Percentiles rank a stretch among this genome's conserved stretches.
These are phyloP conservation scores for Indri indri DNA, from an alignment of 2,113 vertebrate genomes.

Conservation along the genomic window DNA sequence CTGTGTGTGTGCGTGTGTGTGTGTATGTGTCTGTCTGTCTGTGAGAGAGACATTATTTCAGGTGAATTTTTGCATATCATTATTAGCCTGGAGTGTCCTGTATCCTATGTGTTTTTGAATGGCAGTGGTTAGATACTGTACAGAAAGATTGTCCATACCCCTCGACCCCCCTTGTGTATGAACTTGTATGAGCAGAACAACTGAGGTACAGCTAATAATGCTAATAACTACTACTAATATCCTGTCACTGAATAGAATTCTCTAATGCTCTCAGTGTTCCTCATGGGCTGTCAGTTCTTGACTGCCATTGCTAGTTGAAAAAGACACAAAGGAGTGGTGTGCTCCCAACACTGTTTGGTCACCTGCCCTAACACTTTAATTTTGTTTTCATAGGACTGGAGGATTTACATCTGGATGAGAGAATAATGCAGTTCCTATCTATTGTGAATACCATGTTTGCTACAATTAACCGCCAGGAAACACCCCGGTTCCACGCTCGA, in stretches of 20 bases:
- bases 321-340: not conserved
- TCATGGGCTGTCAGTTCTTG: not conserved
- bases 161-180: not conserved
- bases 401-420: slow-evolving; percentile 97
- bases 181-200: not conserved
- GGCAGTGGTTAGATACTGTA: not conserved
- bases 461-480: slow-evolving; percentile 97
- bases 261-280: not conserved
- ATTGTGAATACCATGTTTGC: slow-evolving; percentile 99
- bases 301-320: not conserved
- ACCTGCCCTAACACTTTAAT: not conserved
- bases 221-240: not conserved
- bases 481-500: slow-evolving; percentile 93
- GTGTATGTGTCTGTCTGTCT: not conserved
- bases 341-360: not conserved
- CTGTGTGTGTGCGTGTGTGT: not conserved
- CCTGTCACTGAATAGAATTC: not conserved
- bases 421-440: slow-evolving; percentile 99
- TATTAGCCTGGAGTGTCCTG: not conserved
- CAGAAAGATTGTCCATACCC: not conserved
- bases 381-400: slow-evolving; percentile 90
- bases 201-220: not conserved
- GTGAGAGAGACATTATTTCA: not conserved
- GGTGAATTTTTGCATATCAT: not conserved
- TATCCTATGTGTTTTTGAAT: not conserved